Base-by-base conservation (phyloP, 2,888 invertebrate species). In the Lepidochitona cinerea region DNA sequence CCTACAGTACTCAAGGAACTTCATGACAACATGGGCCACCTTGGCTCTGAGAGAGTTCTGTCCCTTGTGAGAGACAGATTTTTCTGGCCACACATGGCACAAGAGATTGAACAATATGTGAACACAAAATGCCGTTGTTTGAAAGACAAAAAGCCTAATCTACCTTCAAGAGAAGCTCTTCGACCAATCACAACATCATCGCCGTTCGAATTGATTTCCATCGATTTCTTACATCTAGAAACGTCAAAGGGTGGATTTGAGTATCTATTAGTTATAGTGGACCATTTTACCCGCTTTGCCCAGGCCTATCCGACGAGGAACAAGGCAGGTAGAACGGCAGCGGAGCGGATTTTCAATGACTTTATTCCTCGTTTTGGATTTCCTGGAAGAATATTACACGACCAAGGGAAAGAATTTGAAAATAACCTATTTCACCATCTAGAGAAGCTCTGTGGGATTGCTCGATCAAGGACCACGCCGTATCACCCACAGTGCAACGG, bases 251-350 rank as follows among this genome's bases (percentile, higher is more conserved):
- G 73, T 18, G 66, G 70, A 6, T 73, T 49, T 29, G 65, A 70
- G 29, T 73, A 73, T 33, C 65, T 73, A 18, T 18, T 73, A n/a
- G 49, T 73, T 23, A 41, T 69, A 6, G 53, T 70, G 5, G 70
- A 73, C 53, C 73, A 73, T 65, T 73, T 65, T 26, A 73, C 70
- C 23, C n/a, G 70, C 9, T 73, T 49, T 53, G 69, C 70, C n/a
- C 64, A 70, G 18, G 70, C 65, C 14, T 70, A 70, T 35, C 70
- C 70, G 29, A 73, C 70, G 14, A 37, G 52, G 1, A 73, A 70
- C 33, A 70, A 64, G n/a, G n/a, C n/a, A n/a, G n/a, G n/a, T n/a
- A n/a, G n/a, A n/a, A 4, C 59, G 2, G 26, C 59, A 29, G 32
- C 23, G 29, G 29, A 18, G 32, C 59, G 59, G 18, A 23, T 59